These are phyloP conservation scores for Pristionchus exspectatus DNA, from an alignment of 2,888 invertebrate genomes.

Conservation along the genomic window DNA sequence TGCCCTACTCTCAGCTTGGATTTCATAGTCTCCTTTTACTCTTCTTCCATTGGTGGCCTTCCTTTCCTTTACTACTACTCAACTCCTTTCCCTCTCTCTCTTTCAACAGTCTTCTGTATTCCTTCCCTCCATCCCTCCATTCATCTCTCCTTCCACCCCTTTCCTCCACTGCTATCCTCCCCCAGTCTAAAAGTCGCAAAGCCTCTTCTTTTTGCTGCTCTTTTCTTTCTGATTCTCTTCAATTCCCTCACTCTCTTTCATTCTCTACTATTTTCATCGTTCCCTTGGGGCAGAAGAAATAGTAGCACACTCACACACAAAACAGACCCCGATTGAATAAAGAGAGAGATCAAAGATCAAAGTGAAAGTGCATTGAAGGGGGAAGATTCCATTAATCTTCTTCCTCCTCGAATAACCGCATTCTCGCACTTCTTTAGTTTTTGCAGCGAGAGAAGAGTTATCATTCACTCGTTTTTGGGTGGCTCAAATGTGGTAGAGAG, in stretches of 20 bases:
- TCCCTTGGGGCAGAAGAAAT: constrained; percentile 34
- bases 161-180: neutral
- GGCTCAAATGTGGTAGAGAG: neutral
- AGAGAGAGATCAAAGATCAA: neutral
- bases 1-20: neutral
- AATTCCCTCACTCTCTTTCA: constrained; percentile 6
- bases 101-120: constrained; percentile 11
- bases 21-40: constrained; percentile 42
- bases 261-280: constrained; percentile 33
- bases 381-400: neutral
- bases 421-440: neutral
- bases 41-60: neutral
- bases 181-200: constrained; percentile 28
- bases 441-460: neutral
- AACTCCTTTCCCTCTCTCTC: constrained; percentile 27
- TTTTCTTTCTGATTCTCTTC: neutral
- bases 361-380: neutral
- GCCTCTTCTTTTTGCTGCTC: constrained; percentile 11
- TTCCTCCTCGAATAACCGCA: neutral
- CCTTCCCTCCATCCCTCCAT: constrained; percentile 38
- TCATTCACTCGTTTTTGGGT: neutral
- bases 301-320: constrained; percentile 35
- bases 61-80: neutral
- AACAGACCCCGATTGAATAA: neutral
- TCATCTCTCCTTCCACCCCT: constrained; percentile 26